Conservation (phyloP, 2,113 vertebrate genomes). For the Tetrao urogallus region DNA sequence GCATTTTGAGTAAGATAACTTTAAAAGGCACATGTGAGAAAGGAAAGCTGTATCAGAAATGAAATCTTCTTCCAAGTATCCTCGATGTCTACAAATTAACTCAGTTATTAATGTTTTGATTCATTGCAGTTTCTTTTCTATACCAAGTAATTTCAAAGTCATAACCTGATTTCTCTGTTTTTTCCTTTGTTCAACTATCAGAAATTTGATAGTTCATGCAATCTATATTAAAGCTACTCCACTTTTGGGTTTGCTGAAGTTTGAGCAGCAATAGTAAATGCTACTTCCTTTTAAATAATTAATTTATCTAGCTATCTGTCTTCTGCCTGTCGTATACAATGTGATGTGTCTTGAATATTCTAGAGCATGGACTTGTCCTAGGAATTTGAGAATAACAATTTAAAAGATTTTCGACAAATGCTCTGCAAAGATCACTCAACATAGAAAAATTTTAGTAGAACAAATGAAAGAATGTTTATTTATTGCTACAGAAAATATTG, state of each 20-base stretch:
- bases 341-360: not conserved
- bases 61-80: not conserved
- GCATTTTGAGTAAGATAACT: not conserved
- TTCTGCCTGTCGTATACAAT: not conserved
- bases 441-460: not conserved
- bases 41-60: not conserved
- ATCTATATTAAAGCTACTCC: not conserved
- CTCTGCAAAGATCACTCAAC: not conserved
- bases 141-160: not conserved
- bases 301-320: not conserved
- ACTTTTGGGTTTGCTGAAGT: not conserved
- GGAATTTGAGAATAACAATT: not conserved
- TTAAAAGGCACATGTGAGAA: not conserved
- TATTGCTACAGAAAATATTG: slow-evolving; percentile 40
- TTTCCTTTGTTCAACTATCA: not conserved
- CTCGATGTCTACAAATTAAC: not conserved
- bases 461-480: slow-evolving; percentile 23
- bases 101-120: not conserved
- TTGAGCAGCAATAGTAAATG: not conserved
- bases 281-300: not conserved
- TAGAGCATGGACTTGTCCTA: not conserved
- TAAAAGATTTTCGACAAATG: not conserved
- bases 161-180: not conserved
- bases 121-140: not conserved
- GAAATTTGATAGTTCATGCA: not conserved